Evolutionary conservation across 2,113 vertebrate species (phyloP), one percentile per base, ranked within the genome.

Genomic region (Cathartes aura): DNA sequence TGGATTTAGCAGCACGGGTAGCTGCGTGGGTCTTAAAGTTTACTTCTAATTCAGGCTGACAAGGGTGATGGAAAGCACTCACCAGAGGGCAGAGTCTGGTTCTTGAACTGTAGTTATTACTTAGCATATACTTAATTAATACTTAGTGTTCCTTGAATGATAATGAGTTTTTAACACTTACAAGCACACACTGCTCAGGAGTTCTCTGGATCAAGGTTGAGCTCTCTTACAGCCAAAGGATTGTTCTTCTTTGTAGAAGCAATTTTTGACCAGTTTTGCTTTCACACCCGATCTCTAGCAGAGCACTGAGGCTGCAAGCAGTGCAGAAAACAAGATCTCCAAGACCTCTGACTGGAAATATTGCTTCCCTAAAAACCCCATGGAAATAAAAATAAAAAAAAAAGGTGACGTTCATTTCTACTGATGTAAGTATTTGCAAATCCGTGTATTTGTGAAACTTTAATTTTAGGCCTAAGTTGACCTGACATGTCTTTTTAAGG

Each of bases 401-500:
- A 71, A 62, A 40, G 40, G 15, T 72, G 47, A 91, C 24, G 72
- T 68, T 92, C n/a, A 71, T 92, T 97, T 93, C 56, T 73, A 94
- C 60, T 71, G 76, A 71, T 94, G 24, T 24, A 96, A 97, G 30
- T 78, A 90, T 95, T 96, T 94, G 62, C 53, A 94, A 92, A 97
- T 87, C 40, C 4, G 0, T 85, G 29, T 93, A 75, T 95, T 94
- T 95, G 72, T 81, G 73, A 95, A 82, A 91, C 27, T 91, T 94
- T 71, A 66, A 89, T 86, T 89, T 92, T 82, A 71, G 80, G 21
- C 40, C 85, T 96, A 95, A 97, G 32, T 80, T 84, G 94, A 91
- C 82, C 78, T 95, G 95, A 94, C 71, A 43, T 79, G 56, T 96
- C 95, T 97, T 97, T 98, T 95, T 96, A 93, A 94, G 83, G 90